These are phyloP conservation scores for Salticus scenicus DNA, from an alignment of 2,888 invertebrate genomes.

Conservation along the genomic window DNA sequence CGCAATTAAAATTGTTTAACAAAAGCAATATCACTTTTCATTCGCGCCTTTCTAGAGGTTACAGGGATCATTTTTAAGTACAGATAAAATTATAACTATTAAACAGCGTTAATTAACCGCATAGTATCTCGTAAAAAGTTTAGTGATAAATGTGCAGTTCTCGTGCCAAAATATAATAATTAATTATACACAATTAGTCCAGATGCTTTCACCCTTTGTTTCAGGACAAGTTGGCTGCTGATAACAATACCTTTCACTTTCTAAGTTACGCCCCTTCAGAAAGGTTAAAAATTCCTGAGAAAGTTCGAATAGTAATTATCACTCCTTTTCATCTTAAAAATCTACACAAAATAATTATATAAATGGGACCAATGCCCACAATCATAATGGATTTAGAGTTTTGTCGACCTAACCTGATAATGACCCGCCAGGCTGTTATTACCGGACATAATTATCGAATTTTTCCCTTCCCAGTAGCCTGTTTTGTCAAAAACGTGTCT, in stretches of 20 bases:
- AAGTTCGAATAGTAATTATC: conserved; percentile 15
- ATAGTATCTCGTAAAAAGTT: no score
- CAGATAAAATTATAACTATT: no score
- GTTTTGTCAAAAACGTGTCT: not conserved
- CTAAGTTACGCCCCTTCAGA: not conserved
- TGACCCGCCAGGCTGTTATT: conserved; percentile 1
- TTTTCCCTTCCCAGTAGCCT: not conserved
- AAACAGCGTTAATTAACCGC: no score
- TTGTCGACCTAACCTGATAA: conserved; percentile 7
- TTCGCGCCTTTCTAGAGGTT: no score
- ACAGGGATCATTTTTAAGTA: no score
- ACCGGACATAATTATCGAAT: not conserved
- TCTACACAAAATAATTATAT: conserved; percentile 49
- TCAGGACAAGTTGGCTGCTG: not conserved
- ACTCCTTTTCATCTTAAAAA: not conserved
- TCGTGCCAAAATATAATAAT: no score
- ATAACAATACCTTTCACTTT: not conserved
- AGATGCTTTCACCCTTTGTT: not conserved
- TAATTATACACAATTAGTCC: not conserved
- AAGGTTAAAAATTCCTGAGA: not conserved
- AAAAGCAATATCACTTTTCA: no score
- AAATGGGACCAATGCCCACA: conserved; percentile 21
- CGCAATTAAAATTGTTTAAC: no score
- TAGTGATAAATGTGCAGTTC: no score
- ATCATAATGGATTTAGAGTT: conserved; percentile 51